Evolutionary conservation across 2,888 invertebrate species (phyloP), one percentile per base, ranked within the genome.

Genomic region (Amphipyra tragopoginis): DNA sequence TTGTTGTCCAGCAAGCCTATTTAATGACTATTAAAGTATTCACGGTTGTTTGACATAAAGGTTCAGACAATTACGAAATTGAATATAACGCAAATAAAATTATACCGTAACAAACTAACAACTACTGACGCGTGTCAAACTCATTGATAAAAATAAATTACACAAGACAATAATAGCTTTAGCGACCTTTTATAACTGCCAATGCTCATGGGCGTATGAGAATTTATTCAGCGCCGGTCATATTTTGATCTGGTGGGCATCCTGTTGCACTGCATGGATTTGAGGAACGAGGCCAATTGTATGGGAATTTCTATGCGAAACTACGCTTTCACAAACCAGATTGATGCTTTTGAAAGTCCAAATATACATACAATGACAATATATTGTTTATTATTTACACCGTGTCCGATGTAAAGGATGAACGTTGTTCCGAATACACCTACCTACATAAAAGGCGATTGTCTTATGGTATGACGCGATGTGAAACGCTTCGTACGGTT

Each of bases 81-180:
- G 61, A 72, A 76, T 75, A 70, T 74, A 81, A 78, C n/a, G 81
- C 79, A 83, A 75, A 82, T 65, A 84, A 84, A 63, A 84, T 67
- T 78, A 74, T 83, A 88, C 85, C 87, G 88, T 86, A 82, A 85
- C 87, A 77, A 63, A 69, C 79, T 86, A 82, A 85, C 87, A 77
- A 63, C 70, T 80, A 86, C 62, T 84, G 88, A 87, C 86, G 90
- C 91, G 88, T 89, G 85, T 86, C 92, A 86, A 86, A 86, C 88
- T 88, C 90, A 92, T 92, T 91, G 91, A 91, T 91, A 89, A 88
- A 90, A 88, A 89, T 90, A 91, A 90, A 87, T 89, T 81, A 74
- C 67, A 65, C 77, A 63, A 76, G 73, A 73, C 73, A 82, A 84
- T 84, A 85, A 86, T 88, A 87, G 86, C 72, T 81, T 75, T 78